Evolutionary conservation across 2,888 invertebrate species (phyloP), one percentile per base, ranked within the genome.

Genomic region (Nezara viridula): DNA sequence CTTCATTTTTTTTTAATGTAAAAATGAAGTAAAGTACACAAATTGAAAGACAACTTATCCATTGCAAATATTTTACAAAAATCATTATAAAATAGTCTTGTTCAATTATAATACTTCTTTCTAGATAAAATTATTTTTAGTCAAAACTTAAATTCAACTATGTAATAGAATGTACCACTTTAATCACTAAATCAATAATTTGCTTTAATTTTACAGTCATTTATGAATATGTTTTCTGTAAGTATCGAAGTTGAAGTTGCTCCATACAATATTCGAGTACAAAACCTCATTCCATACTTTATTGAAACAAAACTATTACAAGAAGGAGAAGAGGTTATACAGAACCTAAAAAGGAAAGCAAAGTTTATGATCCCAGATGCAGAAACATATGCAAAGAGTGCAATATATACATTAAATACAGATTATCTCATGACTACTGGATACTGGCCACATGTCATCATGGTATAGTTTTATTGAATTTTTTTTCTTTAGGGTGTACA

Each of bases 271-370:
- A 86, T 86, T 12, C 47, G 50, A 21, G 40, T 86, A 24, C 86
- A 86, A 24, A 52, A 55, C 50, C 86, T 86, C 21, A 86, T 55
- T 49, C 86, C 86, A 19, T 86, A 37, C 27, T 86, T 86, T 19
- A 50, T 86, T 49, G 86, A 86, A n/a, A 86, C 86, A 27, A 86
- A 86, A 7, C 16, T 86, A 40, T 52, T 86, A 50, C n/a, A 49
- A 49, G 32, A 50, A 21, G 86, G 86, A 37, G 37, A 86, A 86
- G 52, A 86, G 24, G 16, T 86, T 86, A 16, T 86, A 6, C 32
- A 52, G 10, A 6, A 24, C 49, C 0, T 86, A 37, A 86, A 86
- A 86, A 50, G 37, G 14, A 37, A 52, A 86, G 50, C 37, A 10
- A n/a, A 52, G 37, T 52, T 50, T 19, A 37, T 86, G 40, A 86